A percentile compares a stretch with the other conserved stretches of the same genome.
These are phyloP conservation scores for Hippopotamyrus pictus DNA, from an alignment of 2,797 vertebrate genomes.

Conservation along the genomic window DNA sequence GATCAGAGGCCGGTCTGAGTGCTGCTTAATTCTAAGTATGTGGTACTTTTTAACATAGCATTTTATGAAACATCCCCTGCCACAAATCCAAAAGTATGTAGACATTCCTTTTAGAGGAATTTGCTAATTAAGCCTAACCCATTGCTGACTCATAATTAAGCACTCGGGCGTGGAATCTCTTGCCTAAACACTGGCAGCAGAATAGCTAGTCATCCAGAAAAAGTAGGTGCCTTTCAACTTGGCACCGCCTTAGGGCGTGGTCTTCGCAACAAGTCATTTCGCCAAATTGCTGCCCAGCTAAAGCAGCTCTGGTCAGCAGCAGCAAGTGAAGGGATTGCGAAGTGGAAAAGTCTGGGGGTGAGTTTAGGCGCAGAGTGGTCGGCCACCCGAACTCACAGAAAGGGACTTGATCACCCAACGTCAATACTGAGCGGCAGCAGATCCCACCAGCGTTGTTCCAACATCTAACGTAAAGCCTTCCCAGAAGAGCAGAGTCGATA, in stretches of 20 bases:
- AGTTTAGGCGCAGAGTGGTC: background rate
- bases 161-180: background rate
- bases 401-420: background rate
- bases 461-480: background rate
- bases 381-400: background rate
- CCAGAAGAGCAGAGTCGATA: background rate
- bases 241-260: background rate
- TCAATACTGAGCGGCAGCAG: background rate
- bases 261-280: background rate
- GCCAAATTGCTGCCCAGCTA: background rate
- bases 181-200: background rate
- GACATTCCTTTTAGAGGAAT: background rate
- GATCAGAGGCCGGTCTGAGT: background rate
- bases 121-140: background rate
- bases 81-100: background rate
- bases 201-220: background rate
- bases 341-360: background rate
- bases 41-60: background rate
- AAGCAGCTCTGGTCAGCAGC: background rate
- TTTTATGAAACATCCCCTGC: background rate
- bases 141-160: background rate
- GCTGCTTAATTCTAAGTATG: background rate
- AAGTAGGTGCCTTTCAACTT: background rate
- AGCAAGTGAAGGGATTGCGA: background rate
- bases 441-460: background rate